Conservation (phyloP, 2,888 invertebrate species). For the Nowickia ferox region DNA sequence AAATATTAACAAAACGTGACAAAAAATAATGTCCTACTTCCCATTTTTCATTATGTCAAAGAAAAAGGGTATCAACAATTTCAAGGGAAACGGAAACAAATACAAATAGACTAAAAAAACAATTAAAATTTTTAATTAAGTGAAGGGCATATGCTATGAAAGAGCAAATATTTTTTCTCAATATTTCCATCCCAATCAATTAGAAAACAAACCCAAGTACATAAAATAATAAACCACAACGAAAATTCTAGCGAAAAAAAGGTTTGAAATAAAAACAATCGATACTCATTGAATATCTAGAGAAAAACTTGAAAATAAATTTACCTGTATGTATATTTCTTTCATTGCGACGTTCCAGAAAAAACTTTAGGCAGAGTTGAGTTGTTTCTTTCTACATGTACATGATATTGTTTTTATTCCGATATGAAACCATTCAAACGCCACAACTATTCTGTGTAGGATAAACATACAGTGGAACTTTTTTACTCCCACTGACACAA, state of each 20-base stretch:
- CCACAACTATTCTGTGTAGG: no score
- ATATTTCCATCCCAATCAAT: conserved; percentile 10
- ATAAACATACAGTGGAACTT: no score
- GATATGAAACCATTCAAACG: no score
- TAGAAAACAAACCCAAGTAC: background rate
- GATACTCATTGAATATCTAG: conserved; percentile 6
- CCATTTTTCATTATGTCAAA: background rate
- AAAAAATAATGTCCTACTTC: conserved; percentile 52
- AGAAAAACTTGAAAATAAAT: background rate
- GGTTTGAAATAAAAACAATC: background rate
- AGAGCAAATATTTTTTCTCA: background rate
- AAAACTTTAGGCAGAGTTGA: no score
- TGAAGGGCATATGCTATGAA: conserved; percentile 40
- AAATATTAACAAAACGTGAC: conserved; percentile 59
- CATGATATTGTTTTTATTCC: no score
- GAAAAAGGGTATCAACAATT: conserved; percentile 14
- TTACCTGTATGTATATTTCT: no score
- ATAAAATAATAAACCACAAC: background rate
- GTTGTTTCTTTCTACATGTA: no score
- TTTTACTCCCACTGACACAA: no score
- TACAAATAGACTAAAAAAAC: conserved; percentile 2
- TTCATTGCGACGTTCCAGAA: no score
- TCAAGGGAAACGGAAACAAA: conserved; percentile 8
- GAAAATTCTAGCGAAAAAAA: background rate
- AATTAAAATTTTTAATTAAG: conserved; percentile 45